Base-by-base conservation (phyloP, 2,797 vertebrate genomes). In the Chaunax sp. region DNA sequence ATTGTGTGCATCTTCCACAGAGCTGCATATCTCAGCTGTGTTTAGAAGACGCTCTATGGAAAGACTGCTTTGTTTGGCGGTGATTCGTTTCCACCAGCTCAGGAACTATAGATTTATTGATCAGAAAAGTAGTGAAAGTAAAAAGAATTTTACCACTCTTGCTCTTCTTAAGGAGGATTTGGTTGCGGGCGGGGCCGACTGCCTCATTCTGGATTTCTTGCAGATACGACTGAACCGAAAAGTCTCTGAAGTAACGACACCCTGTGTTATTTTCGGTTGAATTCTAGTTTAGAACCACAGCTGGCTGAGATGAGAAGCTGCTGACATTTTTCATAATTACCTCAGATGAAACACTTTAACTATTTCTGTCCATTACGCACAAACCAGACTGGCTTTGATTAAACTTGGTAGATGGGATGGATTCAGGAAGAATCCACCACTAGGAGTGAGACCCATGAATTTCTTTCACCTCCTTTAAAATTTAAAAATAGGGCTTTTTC, bases 1-100 rank as follows among this genome's bases (percentile, higher is more conserved):
- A 97, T 97, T 96, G 95, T 94, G 96, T 95, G 95, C 96, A 95
- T 95, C 95, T 95, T 96, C 94, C 92, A 94, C 95, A 89, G 93
- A 92, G 93, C 93, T 92, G 93, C 95, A 94, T 93, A 89, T 94
- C 85, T 89, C 78, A 77, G 86, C 75, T 50, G 58, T 50, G 62
- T 75, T 65, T 75, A 76, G 70, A 77, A 76, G 64, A 67, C 10
- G 30, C 74, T 44, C 69, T 20, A 91, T 92, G 92, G 92, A 93
- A 92, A 95, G 93, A 92, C 78, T 57, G 50, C 80, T 89, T 95
- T 95, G 84, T 88, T 96, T 95, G 94, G 92, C 92, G 89, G 88
- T 92, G 90, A 49, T 95, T 94, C 92, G 92, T 92, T 92, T 90
- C 58, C 60, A 64, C 56, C 19, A 67, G 78, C 64, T 76, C 51